Conservation (phyloP, 2,888 invertebrate genomes). For the Andrena flavipes region DNA sequence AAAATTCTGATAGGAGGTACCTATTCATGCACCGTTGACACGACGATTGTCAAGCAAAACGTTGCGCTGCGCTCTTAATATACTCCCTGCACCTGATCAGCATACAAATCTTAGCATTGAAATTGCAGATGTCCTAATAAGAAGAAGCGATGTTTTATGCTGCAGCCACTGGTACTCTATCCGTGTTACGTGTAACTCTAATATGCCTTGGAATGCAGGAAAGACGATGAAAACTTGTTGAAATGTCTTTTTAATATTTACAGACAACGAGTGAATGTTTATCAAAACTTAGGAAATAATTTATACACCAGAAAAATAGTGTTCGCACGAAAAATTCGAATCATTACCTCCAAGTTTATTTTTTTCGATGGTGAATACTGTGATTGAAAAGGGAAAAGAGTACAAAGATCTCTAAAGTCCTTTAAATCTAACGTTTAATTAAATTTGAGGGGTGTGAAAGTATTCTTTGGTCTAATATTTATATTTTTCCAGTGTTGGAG, state of each 20-base stretch:
- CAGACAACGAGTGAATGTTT: background rate
- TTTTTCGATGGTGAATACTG: background rate
- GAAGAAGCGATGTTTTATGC: background rate
- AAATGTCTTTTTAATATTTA: background rate
- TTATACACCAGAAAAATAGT: no score
- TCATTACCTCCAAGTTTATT: background rate
- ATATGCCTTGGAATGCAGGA: background rate
- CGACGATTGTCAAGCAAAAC: conserved; percentile 35
- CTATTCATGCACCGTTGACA: conserved; percentile 27
- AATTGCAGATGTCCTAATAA: conserved; percentile 28
- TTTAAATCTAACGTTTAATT: no score
- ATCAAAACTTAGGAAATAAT: no score
- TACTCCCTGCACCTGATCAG: conserved; percentile 21
- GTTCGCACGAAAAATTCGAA: background rate
- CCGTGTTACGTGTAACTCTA: background rate
- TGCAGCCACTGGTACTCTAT: background rate
- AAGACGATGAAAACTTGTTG: background rate
- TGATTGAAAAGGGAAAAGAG: background rate
- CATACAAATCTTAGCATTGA: conserved; percentile 41
- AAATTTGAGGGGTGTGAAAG: no score
- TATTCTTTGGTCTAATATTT: no score
- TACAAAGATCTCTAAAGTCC: no score
- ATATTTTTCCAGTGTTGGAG: no score
- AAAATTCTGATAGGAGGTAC: conserved; percentile 43
- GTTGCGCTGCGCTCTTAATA: conserved; percentile 23